Evolutionary conservation across 2,888 invertebrate species (phyloP).

Genomic region (Temnothorax rugatulus): DNA sequence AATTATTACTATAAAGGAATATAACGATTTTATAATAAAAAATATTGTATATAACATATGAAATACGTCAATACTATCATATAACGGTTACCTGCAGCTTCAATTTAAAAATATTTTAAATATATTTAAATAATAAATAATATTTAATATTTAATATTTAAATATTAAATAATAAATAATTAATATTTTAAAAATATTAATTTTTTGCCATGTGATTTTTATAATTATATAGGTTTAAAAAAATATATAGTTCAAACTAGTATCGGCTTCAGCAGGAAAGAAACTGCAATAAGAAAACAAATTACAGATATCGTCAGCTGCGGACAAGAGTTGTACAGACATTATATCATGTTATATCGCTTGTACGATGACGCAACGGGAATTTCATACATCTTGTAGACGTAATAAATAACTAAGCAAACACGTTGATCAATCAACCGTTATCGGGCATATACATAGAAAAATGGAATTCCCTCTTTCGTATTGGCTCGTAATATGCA

Average conservation of each 20-base stretch:
- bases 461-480: slow-evolving; percentile 1
- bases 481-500: not conserved
- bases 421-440: not conserved
- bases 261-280: not conserved
- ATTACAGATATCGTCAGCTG: too few relatives aligned
- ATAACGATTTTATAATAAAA: not conserved
- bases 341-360: not conserved
- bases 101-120: not conserved
- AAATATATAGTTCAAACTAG: not conserved
- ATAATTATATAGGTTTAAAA: not conserved
- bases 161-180: too few relatives aligned
- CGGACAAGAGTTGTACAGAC: not conserved
- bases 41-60: not conserved
- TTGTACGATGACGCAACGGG: not conserved
- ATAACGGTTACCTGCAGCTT: not conserved
- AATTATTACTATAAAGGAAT: not conserved
- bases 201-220: not conserved
- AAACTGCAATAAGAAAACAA: not conserved
- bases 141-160: too few relatives aligned
- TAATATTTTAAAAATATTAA: not conserved
- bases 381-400: not conserved
- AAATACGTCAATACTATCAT: not conserved
- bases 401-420: not conserved
- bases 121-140: too few relatives aligned
- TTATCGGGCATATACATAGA: not conserved